phyloP scores from a whole-genome alignment of 2,113 vertebrate genomes.

The Mesocricetus auratus region DNA sequence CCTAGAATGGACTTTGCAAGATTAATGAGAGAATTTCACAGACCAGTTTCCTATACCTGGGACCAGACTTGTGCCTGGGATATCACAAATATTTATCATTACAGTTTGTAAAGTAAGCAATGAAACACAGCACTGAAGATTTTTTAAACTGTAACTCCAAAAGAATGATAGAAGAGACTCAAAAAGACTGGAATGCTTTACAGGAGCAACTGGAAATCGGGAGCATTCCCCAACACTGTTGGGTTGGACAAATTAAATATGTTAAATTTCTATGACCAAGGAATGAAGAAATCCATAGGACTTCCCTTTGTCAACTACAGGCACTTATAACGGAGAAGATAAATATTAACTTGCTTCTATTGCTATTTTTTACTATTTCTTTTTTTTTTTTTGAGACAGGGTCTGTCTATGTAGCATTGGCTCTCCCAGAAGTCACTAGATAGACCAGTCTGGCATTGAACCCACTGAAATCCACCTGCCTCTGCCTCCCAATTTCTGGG shows the following conservation, averaged over 20 bases:
- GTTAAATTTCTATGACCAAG: not conserved
- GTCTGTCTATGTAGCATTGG: not conserved
- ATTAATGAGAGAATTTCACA: slow-evolving; percentile 29
- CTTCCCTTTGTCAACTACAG: not conserved
- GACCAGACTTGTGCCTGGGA: slow-evolving; percentile 28
- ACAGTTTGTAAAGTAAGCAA: slow-evolving; percentile 34
- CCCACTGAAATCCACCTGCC: not conserved
- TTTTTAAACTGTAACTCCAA: not conserved
- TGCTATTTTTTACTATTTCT: not conserved
- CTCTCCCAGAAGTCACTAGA: not conserved
- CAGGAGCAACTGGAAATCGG: slow-evolving; percentile 40
- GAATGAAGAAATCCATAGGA: not conserved
- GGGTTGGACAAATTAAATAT: not conserved
- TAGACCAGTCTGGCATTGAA: not conserved
- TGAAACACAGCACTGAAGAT: not conserved
- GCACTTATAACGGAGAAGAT: not conserved
- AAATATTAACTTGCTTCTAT: not conserved
- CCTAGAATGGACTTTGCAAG: not conserved
- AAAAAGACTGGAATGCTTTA: slow-evolving; percentile 26
- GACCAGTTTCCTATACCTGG: slow-evolving; percentile 20
- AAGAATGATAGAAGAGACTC: not conserved
- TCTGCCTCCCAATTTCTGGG: not conserved
- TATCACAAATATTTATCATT: slow-evolving; percentile 22
- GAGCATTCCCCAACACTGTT: not conserved
- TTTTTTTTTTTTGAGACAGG: not conserved